Evolutionary conservation across 2,797 vertebrate genomes (phyloP), one percentile per base, ranked within the genome.

Genomic region (Jordanella pulchra): DNA sequence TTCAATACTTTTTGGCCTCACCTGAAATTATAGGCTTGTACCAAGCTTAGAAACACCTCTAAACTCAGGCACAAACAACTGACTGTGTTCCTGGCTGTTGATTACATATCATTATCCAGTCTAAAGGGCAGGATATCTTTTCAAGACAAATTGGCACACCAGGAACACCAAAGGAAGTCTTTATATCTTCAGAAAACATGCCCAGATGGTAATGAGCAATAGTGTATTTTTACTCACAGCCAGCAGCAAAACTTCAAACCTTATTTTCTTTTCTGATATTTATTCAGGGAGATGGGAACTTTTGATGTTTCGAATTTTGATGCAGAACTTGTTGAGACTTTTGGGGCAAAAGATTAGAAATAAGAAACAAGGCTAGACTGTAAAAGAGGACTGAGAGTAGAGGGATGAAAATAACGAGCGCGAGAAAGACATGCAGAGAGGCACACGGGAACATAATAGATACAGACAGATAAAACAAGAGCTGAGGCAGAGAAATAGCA

Each of bases 91-190:
- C 75, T 73, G 66, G 55, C 56, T 60, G 58, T 72, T 89, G 79
- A 90, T 89, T 84, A 79, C 65, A 81, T 82, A 75, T 83, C 65
- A 86, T 88, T 67, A 82, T 72, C 54, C 67, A 77, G 48, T 67
- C 67, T 47, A 70, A 80, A 82, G 66, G n/a, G n/a, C 25, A 27
- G 65, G 63, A 80, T 81, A 86, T 87, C 63, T 83, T 85, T 89
- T 86, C 30, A 56, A 78, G 53, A 83, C 78, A 92, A 89, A 89
- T 71, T 86, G 74, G 72, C 83, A 78, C 81, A 86, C 68, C 66
- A 63, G 69, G 72, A 84, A 76, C 56, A 73, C 67, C 56, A 73
- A 75, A 71, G 17, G 51, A 80, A 80, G 65, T 58, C 73, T 75
- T 84, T 86, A 81, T 75, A 80, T 79, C 60, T 67, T 68, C 51